Evolutionary conservation across 1,140 invertebrate genomes (phyloP), one percentile per base, ranked within the genome.

Genomic region (Drosophila busckii): DNA sequence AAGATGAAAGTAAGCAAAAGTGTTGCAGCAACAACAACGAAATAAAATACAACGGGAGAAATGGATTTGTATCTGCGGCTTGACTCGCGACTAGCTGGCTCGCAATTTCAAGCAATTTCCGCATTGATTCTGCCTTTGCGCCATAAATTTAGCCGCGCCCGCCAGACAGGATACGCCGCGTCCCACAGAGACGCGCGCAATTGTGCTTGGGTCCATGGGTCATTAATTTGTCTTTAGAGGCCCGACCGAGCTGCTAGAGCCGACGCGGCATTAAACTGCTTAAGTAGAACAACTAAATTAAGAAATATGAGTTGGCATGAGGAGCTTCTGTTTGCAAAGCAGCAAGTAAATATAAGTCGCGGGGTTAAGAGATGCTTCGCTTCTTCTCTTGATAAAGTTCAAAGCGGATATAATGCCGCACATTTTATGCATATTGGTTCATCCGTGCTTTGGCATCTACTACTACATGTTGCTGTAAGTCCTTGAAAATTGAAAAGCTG

Each of bases 281-380:
- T 78, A 78, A 78, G 71, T 78, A 80, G 68, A 73, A 80, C 73
- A 78, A 80, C 71, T 78, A 80, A 78, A 78, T 78, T 73, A 78
- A 71, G 71, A 71, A 78, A 64, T 68, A 63, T 64, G 37, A n/a
- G n/a, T n/a, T n/a, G n/a, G n/a, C n/a, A n/a, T n/a, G n/a, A n/a
- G n/a, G n/a, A n/a, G n/a, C n/a, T n/a, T n/a, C n/a, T n/a, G n/a
- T n/a, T n/a, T 7, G n/a, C 31, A 13, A 32, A 8, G 37, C 45
- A 23, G 31, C 28, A 15, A 50, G 71, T 67, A 76, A 78, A 78
- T 76, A 76, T 42, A 53, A 31, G 29, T 37, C 16, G 55, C 37
- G 29, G 29, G 6, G 20, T 6, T 20, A 4, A 29, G 23, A 25
- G 29, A 49, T 58, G 17, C 8, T 20, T 10, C 8, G 10, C 19